These are phyloP conservation scores for Nematostella vectensis DNA, from an alignment of 92 coral and sea anemone genomes.

Conservation along the genomic window DNA sequence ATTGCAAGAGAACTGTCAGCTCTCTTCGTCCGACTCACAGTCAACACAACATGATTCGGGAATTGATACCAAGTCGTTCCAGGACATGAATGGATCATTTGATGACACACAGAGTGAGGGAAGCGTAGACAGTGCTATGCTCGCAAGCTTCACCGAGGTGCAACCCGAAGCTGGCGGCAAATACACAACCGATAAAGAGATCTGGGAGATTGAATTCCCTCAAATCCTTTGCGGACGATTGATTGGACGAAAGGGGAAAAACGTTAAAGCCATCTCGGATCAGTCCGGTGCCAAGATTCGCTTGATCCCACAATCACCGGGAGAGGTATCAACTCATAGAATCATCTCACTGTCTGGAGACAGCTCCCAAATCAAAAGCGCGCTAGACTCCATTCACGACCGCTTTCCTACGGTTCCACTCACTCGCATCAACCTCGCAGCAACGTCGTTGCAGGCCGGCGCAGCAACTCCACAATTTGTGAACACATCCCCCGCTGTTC, in stretches of 20 bases:
- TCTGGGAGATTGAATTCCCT: slow-evolving; percentile 94
- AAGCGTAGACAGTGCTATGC: slow-evolving; percentile 57
- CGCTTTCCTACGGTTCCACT: slow-evolving; percentile 85
- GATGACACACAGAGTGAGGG: slow-evolving; percentile 77
- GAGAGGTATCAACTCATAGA: slow-evolving; percentile 85
- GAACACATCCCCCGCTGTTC: slow-evolving; percentile 22
- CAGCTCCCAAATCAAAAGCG: slow-evolving; percentile 59
- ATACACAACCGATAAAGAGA: slow-evolving; percentile 49
- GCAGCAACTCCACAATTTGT: slow-evolving; percentile 26
- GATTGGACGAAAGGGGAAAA: slow-evolving; percentile 94
- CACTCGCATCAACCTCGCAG: slow-evolving; percentile 53
- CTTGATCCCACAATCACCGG: slow-evolving; percentile 87
- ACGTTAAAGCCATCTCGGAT: slow-evolving; percentile 81
- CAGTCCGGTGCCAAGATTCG: slow-evolving; percentile 90
- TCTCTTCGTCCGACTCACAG: slow-evolving; percentile 18
- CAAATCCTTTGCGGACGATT: slow-evolving; percentile 92
- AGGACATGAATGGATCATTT: slow-evolving; percentile 57
- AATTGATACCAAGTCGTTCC: slow-evolving; percentile 39
- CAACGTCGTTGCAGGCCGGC: slow-evolving; percentile 11
- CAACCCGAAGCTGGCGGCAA: slow-evolving; percentile 14
- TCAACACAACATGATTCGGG: slow-evolving; percentile 53
- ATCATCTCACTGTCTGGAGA: slow-evolving; percentile 85
- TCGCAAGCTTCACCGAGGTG: slow-evolving; percentile 56
- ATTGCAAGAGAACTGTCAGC: background rate
- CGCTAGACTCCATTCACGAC: slow-evolving; percentile 78